A percentile compares a stretch with the other conserved stretches of the same genome.
Evolutionary conservation across 2,888 invertebrate genomes (phyloP).

Genomic region (Melanotus villosus): DNA sequence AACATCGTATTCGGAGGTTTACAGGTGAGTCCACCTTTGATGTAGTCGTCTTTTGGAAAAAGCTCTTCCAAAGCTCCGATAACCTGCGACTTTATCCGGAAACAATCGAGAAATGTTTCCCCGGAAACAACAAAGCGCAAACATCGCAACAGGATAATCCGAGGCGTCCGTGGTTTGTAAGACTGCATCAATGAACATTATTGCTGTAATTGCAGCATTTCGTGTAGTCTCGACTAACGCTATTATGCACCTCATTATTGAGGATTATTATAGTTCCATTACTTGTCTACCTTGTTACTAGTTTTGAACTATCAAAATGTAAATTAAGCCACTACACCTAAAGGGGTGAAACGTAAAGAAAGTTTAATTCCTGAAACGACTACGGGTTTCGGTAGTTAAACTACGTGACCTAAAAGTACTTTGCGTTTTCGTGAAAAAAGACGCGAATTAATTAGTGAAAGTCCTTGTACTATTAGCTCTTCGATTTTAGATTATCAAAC

Average conservation of each 20-base stretch:
- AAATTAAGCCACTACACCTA: slow-evolving; percentile 30
- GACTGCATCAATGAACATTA: slow-evolving; percentile 31
- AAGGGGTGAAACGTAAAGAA: slow-evolving; percentile 8
- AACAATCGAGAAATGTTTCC: slow-evolving; percentile 50
- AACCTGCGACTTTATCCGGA: slow-evolving; percentile 42
- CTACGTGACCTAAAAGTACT: neutral
- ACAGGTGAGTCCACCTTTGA: slow-evolving; percentile 10
- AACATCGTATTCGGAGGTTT: neutral
- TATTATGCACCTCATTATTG: slow-evolving; percentile 43
- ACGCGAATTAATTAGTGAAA: too few species aligned
- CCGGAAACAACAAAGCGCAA: slow-evolving; percentile 52
- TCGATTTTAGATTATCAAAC: too few species aligned
- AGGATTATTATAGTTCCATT: slow-evolving; percentile 36
- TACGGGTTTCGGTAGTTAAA: neutral
- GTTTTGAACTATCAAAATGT: slow-evolving; percentile 40
- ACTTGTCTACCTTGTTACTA: slow-evolving; percentile 43
- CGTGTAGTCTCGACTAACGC: slow-evolving; percentile 35
- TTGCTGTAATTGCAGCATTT: slow-evolving; percentile 30
- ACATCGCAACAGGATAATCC: slow-evolving; percentile 56
- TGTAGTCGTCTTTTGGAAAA: slow-evolving; percentile 23
- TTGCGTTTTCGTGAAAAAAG: too few species aligned
- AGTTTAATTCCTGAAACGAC: slow-evolving; percentile 30
- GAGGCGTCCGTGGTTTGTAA: slow-evolving; percentile 48
- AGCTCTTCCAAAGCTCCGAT: slow-evolving; percentile 18
- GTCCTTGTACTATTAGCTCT: too few species aligned